Conservation (phyloP, 2,888 invertebrate genomes). For the Drosophila longiperda region DNA sequence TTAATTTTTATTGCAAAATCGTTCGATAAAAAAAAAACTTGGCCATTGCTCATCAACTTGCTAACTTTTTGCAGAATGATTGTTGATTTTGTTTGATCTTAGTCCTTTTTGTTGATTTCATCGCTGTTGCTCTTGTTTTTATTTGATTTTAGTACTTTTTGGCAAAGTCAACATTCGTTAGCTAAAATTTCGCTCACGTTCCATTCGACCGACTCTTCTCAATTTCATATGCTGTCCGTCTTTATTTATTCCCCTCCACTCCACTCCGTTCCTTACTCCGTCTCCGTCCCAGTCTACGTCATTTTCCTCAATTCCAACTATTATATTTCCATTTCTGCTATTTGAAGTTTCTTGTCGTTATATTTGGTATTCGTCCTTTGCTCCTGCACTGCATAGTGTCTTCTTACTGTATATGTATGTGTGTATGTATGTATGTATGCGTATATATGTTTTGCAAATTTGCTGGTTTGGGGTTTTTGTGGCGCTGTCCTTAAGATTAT, state of each 20-base stretch:
- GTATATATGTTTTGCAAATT: slow-evolving; percentile 5
- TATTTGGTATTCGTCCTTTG: slow-evolving; percentile 41
- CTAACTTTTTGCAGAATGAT: slow-evolving; percentile 48
- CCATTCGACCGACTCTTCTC: slow-evolving; percentile 64
- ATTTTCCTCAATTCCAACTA: slow-evolving; percentile 5
- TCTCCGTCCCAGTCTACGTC: slow-evolving; percentile 12
- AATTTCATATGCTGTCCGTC: slow-evolving; percentile 54
- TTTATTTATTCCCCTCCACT: slow-evolving; percentile 58
- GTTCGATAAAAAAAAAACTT: slow-evolving; percentile 18
- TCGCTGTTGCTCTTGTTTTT: slow-evolving; percentile 58
- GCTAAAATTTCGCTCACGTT: slow-evolving; percentile 76
- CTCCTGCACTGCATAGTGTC: slow-evolving; percentile 37
- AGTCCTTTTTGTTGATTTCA: slow-evolving; percentile 40
- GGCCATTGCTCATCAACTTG: slow-evolving; percentile 37
- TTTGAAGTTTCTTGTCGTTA: slow-evolving; percentile 8
- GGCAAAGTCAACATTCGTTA: slow-evolving; percentile 78
- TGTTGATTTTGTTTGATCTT: slow-evolving; percentile 60
- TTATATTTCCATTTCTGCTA: slow-evolving; percentile 5
- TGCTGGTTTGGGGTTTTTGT: slow-evolving; percentile 16
- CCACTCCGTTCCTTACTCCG: not conserved
- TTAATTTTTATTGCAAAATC: slow-evolving; percentile 57
- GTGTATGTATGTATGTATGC: slow-evolving; percentile 15
- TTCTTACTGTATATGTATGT: slow-evolving; percentile 15
- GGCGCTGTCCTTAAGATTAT: slow-evolving; percentile 74
- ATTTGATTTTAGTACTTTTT: slow-evolving; percentile 76